These are phyloP conservation scores for Scleropages formosus DNA, from an alignment of 2,797 vertebrate species.

Conservation along the genomic window DNA sequence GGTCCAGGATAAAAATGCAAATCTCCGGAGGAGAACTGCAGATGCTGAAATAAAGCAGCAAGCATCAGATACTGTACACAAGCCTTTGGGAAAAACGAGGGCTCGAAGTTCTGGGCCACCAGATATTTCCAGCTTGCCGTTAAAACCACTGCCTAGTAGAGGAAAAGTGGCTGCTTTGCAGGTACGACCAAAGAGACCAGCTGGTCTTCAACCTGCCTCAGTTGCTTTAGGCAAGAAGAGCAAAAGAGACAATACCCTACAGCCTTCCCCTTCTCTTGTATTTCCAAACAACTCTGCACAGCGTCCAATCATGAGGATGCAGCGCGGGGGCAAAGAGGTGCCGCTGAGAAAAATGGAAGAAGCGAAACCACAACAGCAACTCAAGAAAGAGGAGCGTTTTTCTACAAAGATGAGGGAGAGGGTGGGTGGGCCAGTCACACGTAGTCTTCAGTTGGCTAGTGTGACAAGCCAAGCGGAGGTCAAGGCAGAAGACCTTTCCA, in stretches of 20 bases:
- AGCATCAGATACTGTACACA: constrained; percentile 59
- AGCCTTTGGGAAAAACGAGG: constrained; percentile 84
- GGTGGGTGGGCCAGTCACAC: constrained; percentile 85
- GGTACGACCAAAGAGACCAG: constrained; percentile 60
- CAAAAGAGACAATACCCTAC: constrained; percentile 61
- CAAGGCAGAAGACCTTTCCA: constrained; percentile 75
- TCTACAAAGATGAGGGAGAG: constrained; percentile 75
- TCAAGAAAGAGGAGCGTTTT: constrained; percentile 84
- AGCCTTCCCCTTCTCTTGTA: constrained; percentile 50
- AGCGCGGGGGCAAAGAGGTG: constrained; percentile 64
- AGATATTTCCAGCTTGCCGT: constrained; percentile 42
- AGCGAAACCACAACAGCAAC: constrained; percentile 59
- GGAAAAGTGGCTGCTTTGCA: constrained; percentile 61
- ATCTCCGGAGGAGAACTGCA: constrained; percentile 73
- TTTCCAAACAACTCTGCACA: constrained; percentile 61
- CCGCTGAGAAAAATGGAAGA: constrained; percentile 71
- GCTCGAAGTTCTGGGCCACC: constrained; percentile 77
- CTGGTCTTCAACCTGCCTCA: constrained; percentile 49
- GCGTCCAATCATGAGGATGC: constrained; percentile 71
- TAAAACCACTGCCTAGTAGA: constrained; percentile 52
- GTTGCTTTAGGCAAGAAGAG: constrained; percentile 63
- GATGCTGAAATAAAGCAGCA: constrained; percentile 77
- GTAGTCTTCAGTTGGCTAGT: constrained; percentile 84
- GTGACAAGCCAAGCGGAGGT: constrained; percentile 68
- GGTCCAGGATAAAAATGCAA: constrained; percentile 67